Base-by-base conservation (phyloP, 37 sponge, comb jelly and placozoan genomes). In the Oscarella lobularis region DNA sequence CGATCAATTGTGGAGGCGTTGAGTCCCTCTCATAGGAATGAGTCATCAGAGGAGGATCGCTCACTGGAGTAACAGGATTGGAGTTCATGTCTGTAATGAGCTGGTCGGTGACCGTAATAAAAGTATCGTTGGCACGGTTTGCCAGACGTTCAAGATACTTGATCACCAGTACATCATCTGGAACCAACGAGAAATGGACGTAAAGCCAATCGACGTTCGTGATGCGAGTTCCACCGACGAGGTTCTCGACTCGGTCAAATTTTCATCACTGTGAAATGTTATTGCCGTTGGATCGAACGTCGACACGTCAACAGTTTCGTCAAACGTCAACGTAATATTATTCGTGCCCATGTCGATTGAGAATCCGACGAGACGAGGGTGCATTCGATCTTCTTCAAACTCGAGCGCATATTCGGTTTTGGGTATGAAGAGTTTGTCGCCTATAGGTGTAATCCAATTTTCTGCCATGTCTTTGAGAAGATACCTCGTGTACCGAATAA, bases 221-320 rank as follows among this genome's bases (percentile, higher is more conserved):
- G 31, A 81, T 2, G n/a, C 29, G 4, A 20, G 2, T 78, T 3
- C 70, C 79, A 32, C 37, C 36, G 9, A 20, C 9, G 2, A 6
- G 9, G 75, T 76, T 36, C 78, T 83, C 33, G 33, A 41, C 34
- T 78, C 79, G 27, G 40, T 20, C 72, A 71, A 4, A 36, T 14
- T 4, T 3, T 35, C 31, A 9, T 36, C 20, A 65, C 80, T 86
- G 66, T 73, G 67, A 55, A 94, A 82, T 20, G 95, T 89, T 32
- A 94, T 79, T 33, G 81, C 90, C 39, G 88, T 82, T 27, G 84
- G 80, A 66, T 88, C 72, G 38, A 94, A 87, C 2, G 86, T 79
- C 35, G 35, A 40, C 5, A 66, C 6, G 54, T 87, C 76, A 29
- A 94, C 79, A n/a, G 91, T 85, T 37, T 94, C 95, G 36, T 87